These are phyloP conservation scores for Acanthoscelides obtectus DNA, from an alignment of 2,888 invertebrate species.

Conservation along the genomic window DNA sequence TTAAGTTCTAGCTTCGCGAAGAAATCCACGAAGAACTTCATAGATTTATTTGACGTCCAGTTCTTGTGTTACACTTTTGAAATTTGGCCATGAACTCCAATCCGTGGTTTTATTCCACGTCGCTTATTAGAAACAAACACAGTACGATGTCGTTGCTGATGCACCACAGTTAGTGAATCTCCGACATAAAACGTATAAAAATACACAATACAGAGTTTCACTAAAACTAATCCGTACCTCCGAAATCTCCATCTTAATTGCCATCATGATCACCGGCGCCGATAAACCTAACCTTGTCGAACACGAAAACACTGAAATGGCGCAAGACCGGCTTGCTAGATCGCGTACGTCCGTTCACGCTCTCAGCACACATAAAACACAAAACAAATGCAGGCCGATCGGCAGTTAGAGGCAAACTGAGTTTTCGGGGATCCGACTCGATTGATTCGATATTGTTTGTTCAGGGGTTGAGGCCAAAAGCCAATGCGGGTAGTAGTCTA, in stretches of 20 bases:
- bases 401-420: neutral
- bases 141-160: no score
- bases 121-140: no score
- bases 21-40: no score
- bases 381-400: neutral
- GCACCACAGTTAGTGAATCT: no score
- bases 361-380: neutral
- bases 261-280: conserved; percentile 12
- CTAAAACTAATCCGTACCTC: conserved; percentile 32
- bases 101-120: no score
- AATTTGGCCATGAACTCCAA: no score
- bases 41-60: no score
- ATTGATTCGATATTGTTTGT: neutral
- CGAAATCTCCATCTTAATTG: conserved; percentile 27
- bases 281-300: conserved; percentile 15
- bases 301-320: neutral
- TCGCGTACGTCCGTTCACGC: neutral
- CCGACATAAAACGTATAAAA: neutral
- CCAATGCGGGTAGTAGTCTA: neutral
- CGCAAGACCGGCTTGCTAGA: neutral
- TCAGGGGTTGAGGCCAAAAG: neutral
- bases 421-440: neutral
- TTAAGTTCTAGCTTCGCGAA: no score
- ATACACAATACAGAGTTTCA: neutral
- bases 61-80: no score